Percentiles rank a stretch among this genome's conserved stretches.
Evolutionary conservation across 2,113 vertebrate genomes (phyloP).

Genomic region (Varanus komodoensis): DNA sequence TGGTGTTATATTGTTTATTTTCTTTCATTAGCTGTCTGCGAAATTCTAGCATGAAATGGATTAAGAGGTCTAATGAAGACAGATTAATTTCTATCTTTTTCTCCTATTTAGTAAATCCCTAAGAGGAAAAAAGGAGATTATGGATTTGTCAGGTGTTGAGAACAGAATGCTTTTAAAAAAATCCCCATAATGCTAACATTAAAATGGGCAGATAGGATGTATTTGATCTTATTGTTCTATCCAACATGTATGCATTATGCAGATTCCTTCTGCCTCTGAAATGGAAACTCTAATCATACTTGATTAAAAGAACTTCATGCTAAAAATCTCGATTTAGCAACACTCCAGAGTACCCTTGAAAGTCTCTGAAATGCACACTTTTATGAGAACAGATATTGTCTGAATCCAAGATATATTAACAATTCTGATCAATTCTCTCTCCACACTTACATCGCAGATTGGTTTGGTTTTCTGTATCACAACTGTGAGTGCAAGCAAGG

Average conservation of each 20-base stretch:
- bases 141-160: neutral
- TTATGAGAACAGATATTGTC: neutral
- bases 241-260: neutral
- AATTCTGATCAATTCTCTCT: neutral
- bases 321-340: neutral
- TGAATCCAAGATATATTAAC: neutral
- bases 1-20: slow-evolving; percentile 56
- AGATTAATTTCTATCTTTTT: slow-evolving; percentile 42
- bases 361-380: neutral
- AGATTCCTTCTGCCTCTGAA: neutral
- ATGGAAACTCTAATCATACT: neutral
- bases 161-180: neutral
- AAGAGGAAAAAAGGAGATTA: slow-evolving; percentile 28
- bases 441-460: too few relatives aligned
- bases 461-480: neutral
- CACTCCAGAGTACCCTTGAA: neutral
- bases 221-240: neutral
- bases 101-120: slow-evolving; percentile 30
- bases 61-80: slow-evolving; percentile 61
- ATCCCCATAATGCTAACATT: neutral
- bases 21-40: slow-evolving; percentile 63
- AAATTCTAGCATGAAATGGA: slow-evolving; percentile 55
- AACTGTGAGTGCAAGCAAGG: neutral
- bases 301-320: neutral
- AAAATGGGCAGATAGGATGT: slow-evolving; percentile 11